Conservation (phyloP, 2,113 vertebrate genomes). For the Laticauda laticaudata region DNA sequence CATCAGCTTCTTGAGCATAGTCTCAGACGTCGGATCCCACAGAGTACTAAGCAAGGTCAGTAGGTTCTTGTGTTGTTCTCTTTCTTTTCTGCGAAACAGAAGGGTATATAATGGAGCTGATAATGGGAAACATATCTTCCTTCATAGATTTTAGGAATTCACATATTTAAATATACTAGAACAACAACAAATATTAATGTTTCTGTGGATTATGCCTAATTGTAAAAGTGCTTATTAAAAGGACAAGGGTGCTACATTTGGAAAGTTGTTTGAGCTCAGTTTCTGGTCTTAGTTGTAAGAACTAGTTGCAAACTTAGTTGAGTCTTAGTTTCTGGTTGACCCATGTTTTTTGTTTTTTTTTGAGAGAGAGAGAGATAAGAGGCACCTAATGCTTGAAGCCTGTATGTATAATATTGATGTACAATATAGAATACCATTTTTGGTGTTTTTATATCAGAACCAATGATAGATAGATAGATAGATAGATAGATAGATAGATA, state of each 20-base stretch:
- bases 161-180: not conserved
- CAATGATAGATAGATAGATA: not conserved
- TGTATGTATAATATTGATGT: not conserved
- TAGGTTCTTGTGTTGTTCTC: rapidly evolving
- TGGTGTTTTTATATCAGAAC: not conserved
- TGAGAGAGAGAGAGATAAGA: not conserved
- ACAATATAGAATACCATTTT: not conserved
- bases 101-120: not conserved
- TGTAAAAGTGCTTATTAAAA: not conserved
- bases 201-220: not conserved
- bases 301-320: too few species aligned
- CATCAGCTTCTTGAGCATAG: conserved; percentile 97
- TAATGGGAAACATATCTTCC: not conserved
- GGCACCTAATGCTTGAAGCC: not conserved
- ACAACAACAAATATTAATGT: not conserved
- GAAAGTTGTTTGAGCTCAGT: not conserved
- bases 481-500: too few species aligned
- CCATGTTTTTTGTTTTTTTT: rapidly evolving
- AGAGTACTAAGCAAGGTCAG: conserved; percentile 70
- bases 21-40: conserved; percentile 77
- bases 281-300: not conserved
- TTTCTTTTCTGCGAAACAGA: not conserved
- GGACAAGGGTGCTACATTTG: not conserved
- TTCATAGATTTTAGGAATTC: not conserved
- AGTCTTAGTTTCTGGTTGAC: not conserved